A percentile compares a stretch with the other conserved stretches of the same genome.
Evolutionary conservation across 2,113 vertebrate genomes (phyloP).

Genomic region (Ochotona curzoniae): DNA sequence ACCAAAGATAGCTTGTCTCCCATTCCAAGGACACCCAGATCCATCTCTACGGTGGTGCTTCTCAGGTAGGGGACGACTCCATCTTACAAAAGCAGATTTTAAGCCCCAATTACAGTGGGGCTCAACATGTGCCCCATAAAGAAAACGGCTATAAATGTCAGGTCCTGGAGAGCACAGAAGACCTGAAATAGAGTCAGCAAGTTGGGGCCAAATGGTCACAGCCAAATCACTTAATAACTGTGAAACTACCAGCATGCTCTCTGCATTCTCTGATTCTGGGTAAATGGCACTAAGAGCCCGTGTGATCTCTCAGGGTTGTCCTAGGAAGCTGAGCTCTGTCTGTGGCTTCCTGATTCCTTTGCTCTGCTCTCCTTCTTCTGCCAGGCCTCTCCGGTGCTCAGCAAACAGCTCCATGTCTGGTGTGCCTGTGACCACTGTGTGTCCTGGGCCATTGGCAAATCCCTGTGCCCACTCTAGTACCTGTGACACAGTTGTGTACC

Average conservation of each 20-base stretch:
- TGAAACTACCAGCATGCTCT: not conserved
- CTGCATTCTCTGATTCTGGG: not conserved
- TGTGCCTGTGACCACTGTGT: not conserved
- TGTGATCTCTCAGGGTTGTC: not conserved
- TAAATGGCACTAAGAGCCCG: not conserved
- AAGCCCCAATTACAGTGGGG: not conserved
- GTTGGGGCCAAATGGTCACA: not conserved
- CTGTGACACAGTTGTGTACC: not conserved
- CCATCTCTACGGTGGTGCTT: not conserved
- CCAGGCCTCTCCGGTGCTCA: not conserved
- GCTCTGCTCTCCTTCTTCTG: not conserved
- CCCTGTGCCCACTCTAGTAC: not conserved
- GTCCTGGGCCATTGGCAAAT: not conserved
- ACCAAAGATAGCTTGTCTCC: not conserved
- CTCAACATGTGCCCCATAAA: not conserved
- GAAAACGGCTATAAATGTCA: not conserved
- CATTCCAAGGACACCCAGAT: not conserved
- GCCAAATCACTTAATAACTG: not conserved
- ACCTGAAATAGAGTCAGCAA: conserved; percentile 14
- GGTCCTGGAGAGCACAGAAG: conserved; percentile 23
- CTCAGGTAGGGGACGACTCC: not conserved
- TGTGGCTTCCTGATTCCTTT: not conserved
- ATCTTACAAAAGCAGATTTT: not conserved
- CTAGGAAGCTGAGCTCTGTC: not conserved
- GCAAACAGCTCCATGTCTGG: not conserved